These are phyloP conservation scores for Cyprinodon brontotheroides DNA, from an alignment of 2,113 vertebrate species.

Conservation along the genomic window DNA sequence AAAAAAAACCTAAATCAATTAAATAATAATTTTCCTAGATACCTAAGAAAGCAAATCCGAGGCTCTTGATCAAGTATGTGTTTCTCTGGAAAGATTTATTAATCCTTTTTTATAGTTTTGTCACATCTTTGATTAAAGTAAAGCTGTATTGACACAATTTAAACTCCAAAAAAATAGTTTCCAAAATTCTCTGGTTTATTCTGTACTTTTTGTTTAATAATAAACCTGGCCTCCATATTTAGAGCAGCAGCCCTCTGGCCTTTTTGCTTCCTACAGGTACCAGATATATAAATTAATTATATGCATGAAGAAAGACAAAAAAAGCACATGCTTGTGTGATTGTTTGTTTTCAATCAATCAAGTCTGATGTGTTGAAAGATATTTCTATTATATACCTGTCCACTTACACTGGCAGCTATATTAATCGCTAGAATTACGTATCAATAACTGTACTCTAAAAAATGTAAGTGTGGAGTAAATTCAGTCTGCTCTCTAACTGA, in stretches of 20 bases:
- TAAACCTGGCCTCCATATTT: not conserved
- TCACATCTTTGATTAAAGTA: too few relatives aligned
- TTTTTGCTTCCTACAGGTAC: not conserved
- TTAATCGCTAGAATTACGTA: not conserved
- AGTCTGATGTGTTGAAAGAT: not conserved
- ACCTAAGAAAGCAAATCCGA: too few relatives aligned
- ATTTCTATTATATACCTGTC: not conserved
- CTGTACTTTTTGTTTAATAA: not conserved
- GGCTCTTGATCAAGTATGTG: too few relatives aligned
- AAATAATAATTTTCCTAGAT: too few relatives aligned
- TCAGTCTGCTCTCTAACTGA: not conserved
- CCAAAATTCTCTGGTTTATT: not conserved
- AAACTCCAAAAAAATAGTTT: too few relatives aligned
- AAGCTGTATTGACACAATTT: too few relatives aligned
- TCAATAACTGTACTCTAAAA: not conserved
- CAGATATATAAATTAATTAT: not conserved
- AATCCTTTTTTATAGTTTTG: too few relatives aligned
- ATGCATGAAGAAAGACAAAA: not conserved
- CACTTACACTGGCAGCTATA: not conserved
- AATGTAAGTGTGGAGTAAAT: conserved; percentile 1
- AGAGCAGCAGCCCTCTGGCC: not conserved
- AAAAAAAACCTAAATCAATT: too few relatives aligned
- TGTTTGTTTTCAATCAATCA: not conserved
- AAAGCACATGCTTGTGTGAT: not conserved
- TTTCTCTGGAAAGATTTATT: too few relatives aligned